Evolutionary conservation across 1,140 invertebrate species (phyloP), one percentile per base, ranked within the genome.

Genomic region (Drosophila kohkoa): DNA sequence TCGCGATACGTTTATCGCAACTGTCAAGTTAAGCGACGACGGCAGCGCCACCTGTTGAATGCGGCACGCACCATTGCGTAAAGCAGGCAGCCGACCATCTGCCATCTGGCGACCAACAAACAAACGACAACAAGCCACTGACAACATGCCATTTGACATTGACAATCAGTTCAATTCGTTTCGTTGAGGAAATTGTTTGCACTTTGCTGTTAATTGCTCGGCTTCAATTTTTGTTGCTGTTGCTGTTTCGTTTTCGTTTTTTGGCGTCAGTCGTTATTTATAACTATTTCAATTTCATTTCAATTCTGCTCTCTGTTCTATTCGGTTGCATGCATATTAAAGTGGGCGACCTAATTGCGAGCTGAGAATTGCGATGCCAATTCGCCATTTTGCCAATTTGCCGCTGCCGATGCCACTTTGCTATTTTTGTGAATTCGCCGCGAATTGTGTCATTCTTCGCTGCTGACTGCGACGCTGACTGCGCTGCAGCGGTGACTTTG

Each of bases 301-400:
- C 38, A 82, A 72, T 77, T 74, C 45, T 52, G 62, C 74, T 75
- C 60, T 30, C 46, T 49, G 30, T 35, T 5, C 51, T 25, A 38
- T 74, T 75, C 35, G 32, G 43, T 55, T 79, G 75, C 77, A 75
- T 83, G 85, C 81, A 90, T 83, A 85, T 85, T 67, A 72, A 81
- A 87, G 83, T 81, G 72, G 58, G 66, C 72, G 87, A 87, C 77
- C 82, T 75, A 90, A 90, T 86, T 90, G 86, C 86, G 55, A 70
- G 55, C 38, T 38, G 76, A 69, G 46, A 79, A 81, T 80, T 70
- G 72, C 66, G 66, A 81, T 67, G 52, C 15, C 30, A 58, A 45
- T 58, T 79, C 62, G 70, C 49, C 55, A 64, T 38, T 51, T 78
- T 41, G 48, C 15, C 7, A 70, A 63, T 71, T 71, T 30, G 67